A percentile compares a stretch with the other conserved stretches of the same genome.
Evolutionary conservation across 2,797 vertebrate species (phyloP).

Genomic region (Eleutherodactylus coqui): DNA sequence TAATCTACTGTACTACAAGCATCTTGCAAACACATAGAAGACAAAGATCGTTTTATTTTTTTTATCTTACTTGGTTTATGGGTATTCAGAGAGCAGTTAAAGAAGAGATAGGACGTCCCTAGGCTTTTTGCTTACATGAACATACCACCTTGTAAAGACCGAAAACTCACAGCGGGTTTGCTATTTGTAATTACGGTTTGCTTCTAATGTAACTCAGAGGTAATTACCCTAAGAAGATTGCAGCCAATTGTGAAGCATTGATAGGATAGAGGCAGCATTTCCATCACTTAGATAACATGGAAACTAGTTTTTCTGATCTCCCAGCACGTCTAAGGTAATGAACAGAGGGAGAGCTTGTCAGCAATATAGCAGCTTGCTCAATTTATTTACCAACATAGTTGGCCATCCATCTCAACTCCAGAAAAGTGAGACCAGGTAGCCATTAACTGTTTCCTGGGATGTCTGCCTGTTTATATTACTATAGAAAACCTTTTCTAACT

Average conservation of each 20-base stretch:
- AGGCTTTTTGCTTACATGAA: conserved; percentile 50
- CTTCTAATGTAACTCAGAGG: conserved; percentile 64
- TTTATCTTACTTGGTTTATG: conserved; percentile 5
- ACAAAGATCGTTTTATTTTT: conserved; percentile 16
- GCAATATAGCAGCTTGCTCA: conserved; percentile 45
- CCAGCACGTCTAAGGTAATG: conserved; percentile 56
- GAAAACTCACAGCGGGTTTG: conserved; percentile 56
- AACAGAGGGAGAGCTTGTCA: conserved; percentile 54
- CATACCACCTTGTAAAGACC: conserved; percentile 50
- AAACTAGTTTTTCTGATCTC: conserved; percentile 55
- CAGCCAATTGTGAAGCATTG: conserved; percentile 61
- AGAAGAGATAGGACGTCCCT: conserved; percentile 24
- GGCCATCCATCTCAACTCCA: conserved; percentile 5
- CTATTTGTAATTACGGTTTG: conserved; percentile 60
- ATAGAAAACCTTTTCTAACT: neutral
- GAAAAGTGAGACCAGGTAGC: conserved; percentile 11
- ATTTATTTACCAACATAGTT: conserved; percentile 40
- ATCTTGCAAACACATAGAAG: neutral
- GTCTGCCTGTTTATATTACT: neutral
- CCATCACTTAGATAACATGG: conserved; percentile 56
- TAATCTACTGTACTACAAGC: conserved; percentile 2
- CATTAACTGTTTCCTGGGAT: conserved; percentile 40
- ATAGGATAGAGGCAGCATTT: conserved; percentile 32
- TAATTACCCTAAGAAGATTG: conserved; percentile 62
- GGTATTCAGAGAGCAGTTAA: conserved; percentile 12